Evolutionary conservation across 64 coral and sea anemone species (phyloP), one percentile per base, ranked within the genome.

Genomic region (Pocillopora damicornis): DNA sequence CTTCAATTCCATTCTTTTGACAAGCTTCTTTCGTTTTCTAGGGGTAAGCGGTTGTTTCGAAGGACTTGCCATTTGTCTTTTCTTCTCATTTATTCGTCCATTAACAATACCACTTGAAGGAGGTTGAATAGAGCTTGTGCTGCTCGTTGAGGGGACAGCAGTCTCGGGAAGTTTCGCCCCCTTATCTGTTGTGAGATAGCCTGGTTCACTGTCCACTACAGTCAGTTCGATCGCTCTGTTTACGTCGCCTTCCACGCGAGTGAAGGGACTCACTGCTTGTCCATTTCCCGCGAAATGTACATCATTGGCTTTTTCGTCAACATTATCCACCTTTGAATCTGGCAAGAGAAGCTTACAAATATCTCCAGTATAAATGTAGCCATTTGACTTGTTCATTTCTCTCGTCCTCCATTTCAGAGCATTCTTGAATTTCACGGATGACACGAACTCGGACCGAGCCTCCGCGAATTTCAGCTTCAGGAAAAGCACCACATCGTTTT

Each of bases 391-490:
- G 22, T 80, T 88, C 2, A 87, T 66, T 9, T 76, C 37, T 56
- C 76, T 90, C 2, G 77, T 57, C 22, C 75, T 87, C 58, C 94
- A 82, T 37, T 77, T 88, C 1, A 96, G 83, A 30, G 69, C 68
- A 76, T 76, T 84, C 81, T 90, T 93, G 62, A 96, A 96, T 60
- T 74, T 62, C 36, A 82, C 64, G 22, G 91, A 96, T 59, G 81
- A 90, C 80, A 90, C 88, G 73, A 90, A 93, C 23, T 75, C 91
- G 37, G 61, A 36, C 22, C 83, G 68, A 45, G 90, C 80, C 7
- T 89, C 88, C 51, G 77, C 66, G 73, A 93, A 96, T 57, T 96
- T 96, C 60, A 79, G 22, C 64, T 77, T 82, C 4, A 96, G 84
- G 34, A 96, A 83, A 38, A 96, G 61, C 57, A 89, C 79, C 34